Evolutionary conservation across 1,140 invertebrate species (phyloP).

Genomic region (Platorchestia sp.): DNA sequence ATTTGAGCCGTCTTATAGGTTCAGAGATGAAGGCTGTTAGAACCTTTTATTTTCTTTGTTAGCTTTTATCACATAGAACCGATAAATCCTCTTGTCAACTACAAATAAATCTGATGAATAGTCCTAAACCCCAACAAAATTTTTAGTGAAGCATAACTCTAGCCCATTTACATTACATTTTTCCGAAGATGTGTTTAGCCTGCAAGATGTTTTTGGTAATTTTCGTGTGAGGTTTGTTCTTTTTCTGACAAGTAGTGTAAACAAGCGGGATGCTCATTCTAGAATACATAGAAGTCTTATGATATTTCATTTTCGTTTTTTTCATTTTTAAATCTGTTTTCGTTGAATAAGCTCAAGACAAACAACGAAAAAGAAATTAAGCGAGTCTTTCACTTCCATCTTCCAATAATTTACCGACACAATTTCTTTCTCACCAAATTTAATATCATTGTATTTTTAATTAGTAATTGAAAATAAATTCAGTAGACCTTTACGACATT

Average conservation of each 20-base stretch:
- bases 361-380: background rate
- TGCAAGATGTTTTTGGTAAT: background rate
- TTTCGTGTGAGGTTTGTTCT: too few relatives aligned
- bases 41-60: background rate
- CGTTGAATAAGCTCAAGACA: background rate
- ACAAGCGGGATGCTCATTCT: too few relatives aligned
- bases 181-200: background rate
- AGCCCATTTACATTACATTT: background rate
- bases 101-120: background rate
- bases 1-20: background rate
- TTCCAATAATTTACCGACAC: background rate
- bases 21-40: background rate
- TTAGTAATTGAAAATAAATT: background rate
- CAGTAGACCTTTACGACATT: background rate
- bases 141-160: background rate
- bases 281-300: too few relatives aligned
- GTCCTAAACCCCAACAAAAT: background rate
- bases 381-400: background rate
- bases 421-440: background rate
- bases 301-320: background rate
- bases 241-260: too few relatives aligned
- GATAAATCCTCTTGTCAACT: background rate
- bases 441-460: background rate
- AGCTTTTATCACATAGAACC: background rate
- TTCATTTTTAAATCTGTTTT: background rate